These are phyloP conservation scores for Pandion haliaetus DNA, from an alignment of 2,113 vertebrate species.

Conservation along the genomic window DNA sequence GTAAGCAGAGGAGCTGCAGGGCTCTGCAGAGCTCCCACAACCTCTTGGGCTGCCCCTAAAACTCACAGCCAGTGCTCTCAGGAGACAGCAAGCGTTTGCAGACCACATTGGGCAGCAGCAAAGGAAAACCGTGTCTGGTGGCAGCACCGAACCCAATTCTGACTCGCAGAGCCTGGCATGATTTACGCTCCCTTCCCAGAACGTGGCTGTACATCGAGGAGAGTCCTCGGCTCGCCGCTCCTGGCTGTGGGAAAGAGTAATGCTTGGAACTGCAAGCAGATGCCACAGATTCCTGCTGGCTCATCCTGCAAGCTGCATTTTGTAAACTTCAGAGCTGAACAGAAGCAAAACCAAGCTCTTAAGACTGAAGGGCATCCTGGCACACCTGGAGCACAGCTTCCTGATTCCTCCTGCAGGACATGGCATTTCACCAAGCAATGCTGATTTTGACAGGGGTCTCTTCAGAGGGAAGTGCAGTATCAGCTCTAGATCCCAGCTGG, in stretches of 20 bases:
- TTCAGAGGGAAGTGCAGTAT: background rate
- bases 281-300: background rate
- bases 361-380: accelerated
- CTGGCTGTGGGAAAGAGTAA: background rate
- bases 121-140: background rate
- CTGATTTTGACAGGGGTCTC: accelerated
- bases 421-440: background rate
- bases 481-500: background rate
- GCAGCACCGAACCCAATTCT: background rate
- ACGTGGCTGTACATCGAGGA: accelerated
- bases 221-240: accelerated
- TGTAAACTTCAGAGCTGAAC: background rate
- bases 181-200: background rate
- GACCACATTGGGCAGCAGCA: accelerated
- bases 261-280: background rate
- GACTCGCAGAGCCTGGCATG: accelerated
- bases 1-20: background rate
- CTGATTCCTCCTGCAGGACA: accelerated
- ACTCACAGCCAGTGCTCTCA: background rate
- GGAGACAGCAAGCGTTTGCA: background rate
- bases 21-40: background rate
- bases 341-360: background rate
- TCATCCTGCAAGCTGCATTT: background rate
- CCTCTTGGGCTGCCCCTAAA: background rate
- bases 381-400: background rate